phyloP scores from a whole-genome alignment of 23 tunicate genomes.

The Clavelina lepadiformis region DNA sequence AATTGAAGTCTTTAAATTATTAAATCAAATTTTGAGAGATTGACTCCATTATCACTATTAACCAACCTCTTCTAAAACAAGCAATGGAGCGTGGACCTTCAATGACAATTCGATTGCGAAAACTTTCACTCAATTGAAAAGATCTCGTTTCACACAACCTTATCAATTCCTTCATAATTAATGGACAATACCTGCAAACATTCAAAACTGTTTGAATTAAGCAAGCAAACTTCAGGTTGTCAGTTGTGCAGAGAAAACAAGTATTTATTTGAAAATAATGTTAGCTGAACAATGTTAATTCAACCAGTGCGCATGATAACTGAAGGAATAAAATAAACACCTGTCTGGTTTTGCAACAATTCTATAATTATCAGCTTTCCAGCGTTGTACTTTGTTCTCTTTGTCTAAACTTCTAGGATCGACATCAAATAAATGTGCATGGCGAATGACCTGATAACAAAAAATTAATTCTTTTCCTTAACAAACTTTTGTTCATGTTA shows the following conservation, averaged over 20 bases:
- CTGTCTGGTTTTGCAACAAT: constrained; percentile 27
- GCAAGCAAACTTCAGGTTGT: background rate
- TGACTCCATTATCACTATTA: too few relatives aligned
- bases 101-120: constrained; percentile 22
- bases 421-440: constrained; percentile 68
- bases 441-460: constrained; percentile 41
- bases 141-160: constrained; percentile 39
- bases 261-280: background rate
- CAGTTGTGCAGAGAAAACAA: constrained; percentile 3
- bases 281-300: background rate
- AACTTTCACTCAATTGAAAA: background rate
- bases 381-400: background rate
- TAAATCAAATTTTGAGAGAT: background rate
- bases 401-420: constrained; percentile 50
- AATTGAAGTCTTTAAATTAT: background rate
- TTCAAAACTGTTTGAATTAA: background rate
- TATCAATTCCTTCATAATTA: constrained; percentile 31
- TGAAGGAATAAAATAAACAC: constrained; percentile 10
- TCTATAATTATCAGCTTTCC: constrained; percentile 14
- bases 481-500: too few relatives aligned
- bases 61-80: constrained; percentile 31
- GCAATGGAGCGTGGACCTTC: constrained; percentile 28
- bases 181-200: constrained; percentile 36
- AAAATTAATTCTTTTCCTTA: constrained; percentile 2
- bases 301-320: background rate